Base-by-base conservation (phyloP, 1,140 invertebrate species). In the Drosophila kurseongensis region DNA sequence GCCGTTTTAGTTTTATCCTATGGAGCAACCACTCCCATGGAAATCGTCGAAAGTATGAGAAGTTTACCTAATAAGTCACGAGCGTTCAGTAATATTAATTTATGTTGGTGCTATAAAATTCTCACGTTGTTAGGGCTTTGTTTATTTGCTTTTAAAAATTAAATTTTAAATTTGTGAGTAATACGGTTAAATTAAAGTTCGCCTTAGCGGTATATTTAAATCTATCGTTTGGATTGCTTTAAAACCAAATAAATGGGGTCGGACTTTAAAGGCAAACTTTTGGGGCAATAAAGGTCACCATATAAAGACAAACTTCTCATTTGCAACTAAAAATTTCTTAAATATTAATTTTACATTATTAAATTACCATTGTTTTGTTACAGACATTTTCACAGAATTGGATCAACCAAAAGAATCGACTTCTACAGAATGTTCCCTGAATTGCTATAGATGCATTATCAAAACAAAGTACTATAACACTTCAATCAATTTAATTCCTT, bases 391-490 rank as follows among this genome's bases (percentile, higher is more conserved):
- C 55, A 6, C 27, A 6, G 76, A 84, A 76, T 58, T 83, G 58
- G 63, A 72, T 12, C 80, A 83, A 50, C 32, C 60, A 12, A 80
- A 50, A 41, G 48, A 41, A 47, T 35, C 16, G 6, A 45, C 23
- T 16, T 47, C 35, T 36, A 27, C 55, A 6, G 47, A 71, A 45
- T 51, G 8, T 14, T 63, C 74, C n/a, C 60, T 66, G 1, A 44
- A 59, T 44, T 50, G 40, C 10, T 83, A 40, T 35, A 84, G 76
- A 63, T 83, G 80, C 66, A 48, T 40, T 36, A 80, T 83, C 54
- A 71, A 40, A 27, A 83, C 72, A 5, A 83, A 83, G 65, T 83
- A 83, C 36, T 83, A 80, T 13, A 67, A 36, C 27, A 83, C 76
- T 1, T 66, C 65, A 1, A 66, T 84, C 8, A 76, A 57, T 18